Percentiles rank a stretch among this genome's conserved stretches.
phyloP scores from a whole-genome alignment of 2,797 vertebrate species.

The Hafferia zeledoni region DNA sequence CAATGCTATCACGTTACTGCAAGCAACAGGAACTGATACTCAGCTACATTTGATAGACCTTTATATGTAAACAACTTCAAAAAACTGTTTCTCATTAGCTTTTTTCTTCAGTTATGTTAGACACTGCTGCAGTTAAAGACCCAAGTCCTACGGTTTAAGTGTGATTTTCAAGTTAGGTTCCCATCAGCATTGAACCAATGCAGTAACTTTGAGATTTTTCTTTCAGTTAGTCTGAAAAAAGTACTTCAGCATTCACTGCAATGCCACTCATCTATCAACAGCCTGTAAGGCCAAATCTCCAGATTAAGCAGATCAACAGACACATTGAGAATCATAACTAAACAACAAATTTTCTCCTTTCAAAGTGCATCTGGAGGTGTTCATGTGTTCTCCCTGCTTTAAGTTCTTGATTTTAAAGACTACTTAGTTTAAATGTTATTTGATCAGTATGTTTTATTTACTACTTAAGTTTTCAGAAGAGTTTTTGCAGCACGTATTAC shows the following conservation, averaged over 20 bases:
- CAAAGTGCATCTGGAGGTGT: background rate
- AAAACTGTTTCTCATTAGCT: background rate
- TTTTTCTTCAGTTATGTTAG: background rate
- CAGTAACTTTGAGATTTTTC: background rate
- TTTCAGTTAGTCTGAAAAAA: background rate
- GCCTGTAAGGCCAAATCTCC: background rate
- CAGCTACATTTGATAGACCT: background rate
- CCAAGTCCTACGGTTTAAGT: background rate
- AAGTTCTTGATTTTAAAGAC: background rate
- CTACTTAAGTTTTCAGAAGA: background rate
- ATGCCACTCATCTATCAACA: background rate
- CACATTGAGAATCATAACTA: background rate
- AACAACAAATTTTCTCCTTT: background rate
- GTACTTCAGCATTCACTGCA: background rate
- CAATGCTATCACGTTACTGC: background rate
- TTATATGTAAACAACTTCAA: background rate
- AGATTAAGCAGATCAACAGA: background rate
- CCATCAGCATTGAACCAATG: background rate
- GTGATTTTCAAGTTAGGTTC: background rate
- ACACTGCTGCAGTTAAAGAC: background rate
- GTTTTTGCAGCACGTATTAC: background rate
- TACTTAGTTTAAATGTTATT: background rate
- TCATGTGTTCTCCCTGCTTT: background rate
- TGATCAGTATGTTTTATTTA: background rate
- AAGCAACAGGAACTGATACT: slow-evolving; percentile 40